These are phyloP conservation scores for Vanessa atalanta DNA, from an alignment of 1,140 invertebrate genomes.

Conservation along the genomic window DNA sequence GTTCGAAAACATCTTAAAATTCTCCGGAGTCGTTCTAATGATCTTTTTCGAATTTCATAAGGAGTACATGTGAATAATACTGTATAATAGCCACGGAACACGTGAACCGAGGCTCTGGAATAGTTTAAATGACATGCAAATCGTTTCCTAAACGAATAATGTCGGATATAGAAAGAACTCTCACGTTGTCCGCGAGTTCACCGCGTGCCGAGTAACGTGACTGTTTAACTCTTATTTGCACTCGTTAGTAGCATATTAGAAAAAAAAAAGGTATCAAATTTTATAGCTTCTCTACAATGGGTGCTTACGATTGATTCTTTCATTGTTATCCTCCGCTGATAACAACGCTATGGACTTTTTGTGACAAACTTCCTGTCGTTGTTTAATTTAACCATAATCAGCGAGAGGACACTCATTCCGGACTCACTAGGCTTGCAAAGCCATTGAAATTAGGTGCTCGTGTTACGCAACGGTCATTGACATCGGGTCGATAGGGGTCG, in stretches of 20 bases:
- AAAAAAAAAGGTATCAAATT: constrained; percentile 43
- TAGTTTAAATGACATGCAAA: constrained; percentile 63
- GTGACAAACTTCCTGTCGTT: constrained; percentile 59
- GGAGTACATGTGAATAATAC: constrained; percentile 58
- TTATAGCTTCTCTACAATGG: constrained; percentile 63
- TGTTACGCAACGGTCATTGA: constrained; percentile 57
- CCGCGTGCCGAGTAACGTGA: constrained; percentile 69
- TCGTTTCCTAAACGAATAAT: constrained; percentile 58
- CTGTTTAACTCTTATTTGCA: constrained; percentile 45
- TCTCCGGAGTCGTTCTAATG: constrained; percentile 54
- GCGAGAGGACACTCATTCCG: constrained; percentile 13
- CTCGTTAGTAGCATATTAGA: constrained; percentile 38
- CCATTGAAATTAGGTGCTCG: constrained; percentile 11
- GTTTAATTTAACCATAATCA: constrained; percentile 26
- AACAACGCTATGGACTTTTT: constrained; percentile 44
- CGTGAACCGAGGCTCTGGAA: constrained; percentile 46
- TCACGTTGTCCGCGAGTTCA: constrained; percentile 53
- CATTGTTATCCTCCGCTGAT: constrained; percentile 63
- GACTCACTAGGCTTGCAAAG: neutral
- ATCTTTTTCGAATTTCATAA: constrained; percentile 66
- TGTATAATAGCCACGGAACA: constrained; percentile 55
- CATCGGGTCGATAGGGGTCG: constrained; percentile 42
- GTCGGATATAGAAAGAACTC: constrained; percentile 66
- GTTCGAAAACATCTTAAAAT: constrained; percentile 58
- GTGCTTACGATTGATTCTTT: constrained; percentile 60